These are phyloP conservation scores for Hirundichthys speculiger DNA, from an alignment of 2,113 vertebrate species.

Conservation along the genomic window DNA sequence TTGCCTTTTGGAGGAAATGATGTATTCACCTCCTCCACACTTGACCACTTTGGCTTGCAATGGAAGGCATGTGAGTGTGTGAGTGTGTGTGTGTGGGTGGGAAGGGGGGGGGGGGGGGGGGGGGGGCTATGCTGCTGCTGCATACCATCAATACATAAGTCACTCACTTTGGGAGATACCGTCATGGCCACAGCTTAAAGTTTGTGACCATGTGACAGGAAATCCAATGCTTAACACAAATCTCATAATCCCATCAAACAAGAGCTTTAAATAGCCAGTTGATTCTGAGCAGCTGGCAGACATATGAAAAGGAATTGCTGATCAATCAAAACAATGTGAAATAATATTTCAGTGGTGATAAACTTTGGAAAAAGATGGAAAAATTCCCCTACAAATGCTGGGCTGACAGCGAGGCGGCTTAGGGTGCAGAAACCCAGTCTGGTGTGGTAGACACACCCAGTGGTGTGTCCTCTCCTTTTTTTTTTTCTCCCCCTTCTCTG, in stretches of 20 bases:
- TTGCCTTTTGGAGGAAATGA: conserved; percentile 71
- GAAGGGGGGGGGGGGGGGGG: conserved; percentile 18
- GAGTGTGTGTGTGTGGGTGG: conserved; percentile 32
- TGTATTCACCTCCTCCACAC: conserved; percentile 58
- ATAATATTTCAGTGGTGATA: conserved; percentile 58
- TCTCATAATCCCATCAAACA: conserved; percentile 29
- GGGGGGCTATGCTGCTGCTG: conserved; percentile 25
- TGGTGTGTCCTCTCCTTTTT: conserved; percentile 61
- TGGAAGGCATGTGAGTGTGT: conserved; percentile 45
- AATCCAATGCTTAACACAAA: conserved; percentile 31
- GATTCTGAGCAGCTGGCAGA: conserved; percentile 22
- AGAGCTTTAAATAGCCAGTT: conserved; percentile 5
- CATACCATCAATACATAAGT: conserved; percentile 45
- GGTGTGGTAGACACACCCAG: conserved; percentile 70
- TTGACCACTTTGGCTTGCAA: conserved; percentile 53
- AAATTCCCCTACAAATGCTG: conserved; percentile 59
- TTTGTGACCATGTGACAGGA: conserved; percentile 24
- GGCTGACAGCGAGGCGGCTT: conserved; percentile 46
- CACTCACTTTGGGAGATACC: conserved; percentile 30
- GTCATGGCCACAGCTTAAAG: conserved; percentile 17
- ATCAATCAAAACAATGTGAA: conserved; percentile 48
- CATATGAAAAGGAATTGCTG: conserved; percentile 47
- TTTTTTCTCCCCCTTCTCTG: conserved; percentile 46
- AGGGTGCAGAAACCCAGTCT: conserved; percentile 74
- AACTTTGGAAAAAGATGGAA: conserved; percentile 69